phyloP scores from a whole-genome alignment of 2,113 vertebrate species.

The Stigmatopora nigra region DNA sequence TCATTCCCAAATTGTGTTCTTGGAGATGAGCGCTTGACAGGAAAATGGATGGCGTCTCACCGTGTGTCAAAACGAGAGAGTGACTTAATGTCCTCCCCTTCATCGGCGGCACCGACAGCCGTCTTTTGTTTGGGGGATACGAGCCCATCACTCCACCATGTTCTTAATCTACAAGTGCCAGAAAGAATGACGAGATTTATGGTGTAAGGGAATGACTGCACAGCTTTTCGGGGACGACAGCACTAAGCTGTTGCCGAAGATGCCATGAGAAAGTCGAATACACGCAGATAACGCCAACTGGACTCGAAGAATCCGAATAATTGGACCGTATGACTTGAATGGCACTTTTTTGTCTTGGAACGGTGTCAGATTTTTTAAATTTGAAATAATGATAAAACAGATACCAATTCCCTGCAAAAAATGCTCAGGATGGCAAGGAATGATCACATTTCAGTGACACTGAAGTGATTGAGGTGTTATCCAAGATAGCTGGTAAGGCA shows the following conservation, averaged over 20 bases:
- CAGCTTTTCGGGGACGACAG: slow-evolving; percentile 15
- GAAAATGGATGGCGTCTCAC: slow-evolving; percentile 19
- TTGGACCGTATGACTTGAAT: neutral
- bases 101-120: slow-evolving; percentile 4
- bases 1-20: slow-evolving; percentile 17
- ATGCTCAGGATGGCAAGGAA: no score
- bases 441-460: no score
- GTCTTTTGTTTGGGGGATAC: slow-evolving; percentile 33
- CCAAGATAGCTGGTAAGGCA: no score
- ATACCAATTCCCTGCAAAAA: no score
- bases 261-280: slow-evolving; percentile 14
- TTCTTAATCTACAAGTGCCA: slow-evolving; percentile 36
- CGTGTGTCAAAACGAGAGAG: slow-evolving; percentile 13
- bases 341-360: neutral
- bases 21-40: slow-evolving; percentile 9
- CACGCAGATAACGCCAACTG: neutral
- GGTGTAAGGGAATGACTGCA: slow-evolving; percentile 25
- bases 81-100: neutral
- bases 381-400: no score
- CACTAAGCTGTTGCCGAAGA: slow-evolving; percentile 20
- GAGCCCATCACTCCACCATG: slow-evolving; percentile 26
- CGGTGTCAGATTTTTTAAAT: no score
- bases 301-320: neutral
- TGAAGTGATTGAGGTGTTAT: no score
- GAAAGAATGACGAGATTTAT: slow-evolving; percentile 34